A percentile compares a stretch with the other conserved stretches of the same genome.
Conservation (phyloP, 2,113 vertebrate genomes). For the Rhineura floridana region DNA sequence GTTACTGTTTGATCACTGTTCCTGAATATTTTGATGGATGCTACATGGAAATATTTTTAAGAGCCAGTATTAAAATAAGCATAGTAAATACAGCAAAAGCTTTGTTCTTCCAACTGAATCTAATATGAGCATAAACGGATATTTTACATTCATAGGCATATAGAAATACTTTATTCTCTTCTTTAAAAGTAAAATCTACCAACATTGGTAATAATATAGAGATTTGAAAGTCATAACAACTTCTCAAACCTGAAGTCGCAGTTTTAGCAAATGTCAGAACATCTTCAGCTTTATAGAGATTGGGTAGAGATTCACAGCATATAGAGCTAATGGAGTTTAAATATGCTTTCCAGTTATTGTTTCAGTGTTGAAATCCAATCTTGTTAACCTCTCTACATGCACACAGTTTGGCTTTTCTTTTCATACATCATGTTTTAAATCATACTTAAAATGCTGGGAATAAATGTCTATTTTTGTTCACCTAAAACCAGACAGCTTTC, state of each 20-base stretch:
- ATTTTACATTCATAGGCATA: conserved; percentile 57
- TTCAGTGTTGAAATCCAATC: neutral
- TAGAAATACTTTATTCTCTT: conserved; percentile 63
- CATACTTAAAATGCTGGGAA: neutral
- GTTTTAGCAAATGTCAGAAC: conserved; percentile 68
- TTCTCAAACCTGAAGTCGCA: conserved; percentile 56
- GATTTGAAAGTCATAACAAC: conserved; percentile 67
- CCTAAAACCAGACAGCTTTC: neutral
- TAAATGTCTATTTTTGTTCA: neutral
- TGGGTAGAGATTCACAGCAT: conserved; percentile 38
- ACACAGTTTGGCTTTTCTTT: neutral
- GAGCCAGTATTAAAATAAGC: conserved; percentile 9
- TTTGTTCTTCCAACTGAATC: conserved; percentile 47
- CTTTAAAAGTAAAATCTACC: conserved; percentile 30
- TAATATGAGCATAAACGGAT: conserved; percentile 53
- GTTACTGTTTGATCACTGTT: neutral
- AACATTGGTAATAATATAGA: conserved; percentile 66
- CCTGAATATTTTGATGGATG: conserved; percentile 1
- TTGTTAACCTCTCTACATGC: neutral
- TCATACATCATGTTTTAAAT: neutral
- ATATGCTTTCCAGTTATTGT: neutral
- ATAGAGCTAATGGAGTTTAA: neutral
- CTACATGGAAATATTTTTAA: conserved; percentile 32
- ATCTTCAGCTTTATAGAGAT: conserved; percentile 59
- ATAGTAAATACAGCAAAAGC: conserved; percentile 19